Conservation (phyloP, 2,888 invertebrate species). For the Nectonema munidae region DNA sequence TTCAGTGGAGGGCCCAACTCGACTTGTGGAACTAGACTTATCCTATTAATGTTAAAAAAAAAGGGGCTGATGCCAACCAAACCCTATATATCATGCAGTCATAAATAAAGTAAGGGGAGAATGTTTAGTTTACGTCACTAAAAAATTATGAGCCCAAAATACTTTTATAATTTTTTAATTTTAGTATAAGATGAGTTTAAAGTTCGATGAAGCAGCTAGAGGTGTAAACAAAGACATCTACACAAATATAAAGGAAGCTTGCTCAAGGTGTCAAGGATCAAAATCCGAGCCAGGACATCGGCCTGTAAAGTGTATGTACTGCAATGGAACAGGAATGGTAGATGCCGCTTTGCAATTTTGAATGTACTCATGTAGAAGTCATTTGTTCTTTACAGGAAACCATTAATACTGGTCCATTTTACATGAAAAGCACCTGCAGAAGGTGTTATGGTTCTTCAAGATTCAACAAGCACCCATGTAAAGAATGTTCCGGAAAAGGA, state of each 20-base stretch:
- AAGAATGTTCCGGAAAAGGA: constrained; percentile 69
- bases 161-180: too few species aligned
- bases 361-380: not conserved
- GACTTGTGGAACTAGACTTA: too few species aligned
- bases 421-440: constrained; percentile 76
- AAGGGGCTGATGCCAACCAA: too few species aligned
- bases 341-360: constrained; percentile 38
- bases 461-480: constrained; percentile 57
- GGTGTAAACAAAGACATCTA: constrained; percentile 70
- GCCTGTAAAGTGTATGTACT: constrained; percentile 51
- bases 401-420: constrained; percentile 42
- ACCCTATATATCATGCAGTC: too few species aligned
- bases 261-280: constrained; percentile 50
- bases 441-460: constrained; percentile 53
- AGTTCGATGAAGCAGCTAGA: constrained; percentile 64
- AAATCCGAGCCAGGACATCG: constrained; percentile 66
- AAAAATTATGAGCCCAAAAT: too few species aligned
- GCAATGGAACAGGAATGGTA: constrained; percentile 85
- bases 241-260: constrained; percentile 63
- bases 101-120: too few species aligned
- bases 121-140: too few species aligned
- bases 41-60: too few species aligned
- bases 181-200: constrained; percentile 52
- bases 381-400: constrained; percentile 26
- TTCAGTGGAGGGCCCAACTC: too few species aligned